These are phyloP conservation scores for Myrmecobius fasciatus DNA, from an alignment of 2,113 vertebrate genomes.

Conservation along the genomic window DNA sequence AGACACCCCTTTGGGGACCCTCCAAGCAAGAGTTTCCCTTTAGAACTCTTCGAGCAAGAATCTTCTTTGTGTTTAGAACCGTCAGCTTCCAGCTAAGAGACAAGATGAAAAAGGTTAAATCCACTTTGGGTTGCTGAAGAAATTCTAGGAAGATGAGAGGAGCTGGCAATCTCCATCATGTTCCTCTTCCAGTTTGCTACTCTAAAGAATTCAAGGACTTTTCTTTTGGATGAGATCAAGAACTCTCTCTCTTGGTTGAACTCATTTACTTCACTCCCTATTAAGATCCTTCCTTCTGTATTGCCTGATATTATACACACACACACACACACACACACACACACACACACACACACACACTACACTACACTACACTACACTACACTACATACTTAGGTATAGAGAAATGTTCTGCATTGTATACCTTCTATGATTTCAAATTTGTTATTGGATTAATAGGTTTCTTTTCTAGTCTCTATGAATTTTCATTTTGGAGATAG, in stretches of 20 bases:
- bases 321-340: neutral
- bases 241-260: neutral
- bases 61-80: neutral
- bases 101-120: neutral
- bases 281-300: neutral
- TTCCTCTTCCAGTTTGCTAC: neutral
- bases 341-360: too few species aligned
- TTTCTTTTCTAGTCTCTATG: neutral
- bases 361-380: too few species aligned
- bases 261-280: neutral
- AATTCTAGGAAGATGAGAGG: neutral
- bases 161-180: neutral
- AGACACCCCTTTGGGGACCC: neutral
- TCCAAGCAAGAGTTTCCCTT: neutral
- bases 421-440: neutral
- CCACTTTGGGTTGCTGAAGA: neutral
- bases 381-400: neutral
- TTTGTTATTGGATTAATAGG: neutral
- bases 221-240: neutral
- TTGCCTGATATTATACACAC: neutral
- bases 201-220: neutral
- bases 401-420: neutral
- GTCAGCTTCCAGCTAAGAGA: neutral
- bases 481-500: neutral
- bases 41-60: neutral